Base-by-base conservation (phyloP, 1,140 invertebrate genomes). In the Chymomyza costata region DNA sequence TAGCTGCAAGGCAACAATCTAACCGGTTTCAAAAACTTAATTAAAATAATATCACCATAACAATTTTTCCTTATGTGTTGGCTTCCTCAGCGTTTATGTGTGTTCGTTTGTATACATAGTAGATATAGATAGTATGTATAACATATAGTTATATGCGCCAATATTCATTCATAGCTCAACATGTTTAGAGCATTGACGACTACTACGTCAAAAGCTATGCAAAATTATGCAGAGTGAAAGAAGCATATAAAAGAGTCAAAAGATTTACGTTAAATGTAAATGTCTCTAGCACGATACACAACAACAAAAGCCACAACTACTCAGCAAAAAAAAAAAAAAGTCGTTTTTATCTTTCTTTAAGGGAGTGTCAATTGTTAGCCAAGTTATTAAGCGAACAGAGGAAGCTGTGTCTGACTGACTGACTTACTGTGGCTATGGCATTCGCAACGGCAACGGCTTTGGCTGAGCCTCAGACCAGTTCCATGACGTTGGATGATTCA, bases 31-130 rank as follows among this genome's bases (percentile, higher is more conserved):
- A 66, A 68, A 78, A 80, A 80, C 80, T 83, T 83, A 83, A 83
- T 83, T 83, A 83, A 83, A 83, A 83, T 81, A 83, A 83, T 83
- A 81, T 66, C 68, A 80, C 73, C 65, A 83, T 74, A 83, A 83
- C 69, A 82, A 67, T 71, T 82, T 82, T 71, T 64, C 44, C 13
- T 76, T 57, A 45, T 32, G 49, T 46, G 28, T 28, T 55, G 55
- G 53, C 57, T 76, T 70, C 71, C 71, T 78, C 73, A 54, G 50
- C 50, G 66, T 39, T 14, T 14, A 39, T 19, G 15, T 16, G 15
- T 19, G 15, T 10, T 3, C 16, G 8, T 17, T 5, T 14, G 15
- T 39, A 39, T 39, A 39, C 6, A 39, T 39, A 5, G 6, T 39
- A 34, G 2, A 34, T 34, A 13, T 28, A 28, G 25, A 28, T 28